Percentiles rank a stretch among this genome's conserved stretches.
These are phyloP conservation scores for Thera obeliscata DNA, from an alignment of 2,888 invertebrate species.

Conservation along the genomic window DNA sequence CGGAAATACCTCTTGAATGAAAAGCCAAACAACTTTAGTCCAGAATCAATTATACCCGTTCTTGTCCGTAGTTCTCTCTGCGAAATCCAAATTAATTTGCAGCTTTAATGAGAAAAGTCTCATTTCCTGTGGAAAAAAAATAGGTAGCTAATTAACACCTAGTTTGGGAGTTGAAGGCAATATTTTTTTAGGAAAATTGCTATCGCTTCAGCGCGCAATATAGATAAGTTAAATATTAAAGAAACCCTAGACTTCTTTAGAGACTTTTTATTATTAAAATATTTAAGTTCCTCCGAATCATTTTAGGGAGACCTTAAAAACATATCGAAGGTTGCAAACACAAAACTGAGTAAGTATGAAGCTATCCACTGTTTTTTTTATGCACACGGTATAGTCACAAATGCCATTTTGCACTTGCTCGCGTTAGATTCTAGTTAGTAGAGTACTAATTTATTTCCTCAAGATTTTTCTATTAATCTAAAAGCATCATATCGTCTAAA, in stretches of 20 bases:
- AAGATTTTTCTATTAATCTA: no score
- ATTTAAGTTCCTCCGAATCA: no score
- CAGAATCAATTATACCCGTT: constrained; percentile 53
- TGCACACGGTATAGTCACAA: no score
- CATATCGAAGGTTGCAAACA: no score
- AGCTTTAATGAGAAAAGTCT: constrained; percentile 72
- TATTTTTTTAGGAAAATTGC: constrained; percentile 14
- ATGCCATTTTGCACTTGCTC: no score
- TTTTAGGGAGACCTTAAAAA: no score
- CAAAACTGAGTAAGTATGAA: no score
- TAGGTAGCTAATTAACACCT: constrained; percentile 55
- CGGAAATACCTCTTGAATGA: constrained; percentile 34
- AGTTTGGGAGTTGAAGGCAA: constrained; percentile 40
- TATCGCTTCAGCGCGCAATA: constrained; percentile 4
- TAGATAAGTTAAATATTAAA: constrained; percentile 20
- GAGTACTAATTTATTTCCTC: no score
- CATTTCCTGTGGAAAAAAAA: constrained; percentile 59
- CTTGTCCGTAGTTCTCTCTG: constrained; percentile 44
- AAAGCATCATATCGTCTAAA: no score
- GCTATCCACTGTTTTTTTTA: no score
- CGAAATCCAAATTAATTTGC: constrained; percentile 70
- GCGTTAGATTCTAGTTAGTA: no score
- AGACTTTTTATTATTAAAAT: constrained; percentile 2
- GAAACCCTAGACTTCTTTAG: not conserved
- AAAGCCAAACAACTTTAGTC: constrained; percentile 37